These are phyloP conservation scores for Diglossa cyanea DNA, from an alignment of 2,797 vertebrate species.

Conservation along the genomic window DNA sequence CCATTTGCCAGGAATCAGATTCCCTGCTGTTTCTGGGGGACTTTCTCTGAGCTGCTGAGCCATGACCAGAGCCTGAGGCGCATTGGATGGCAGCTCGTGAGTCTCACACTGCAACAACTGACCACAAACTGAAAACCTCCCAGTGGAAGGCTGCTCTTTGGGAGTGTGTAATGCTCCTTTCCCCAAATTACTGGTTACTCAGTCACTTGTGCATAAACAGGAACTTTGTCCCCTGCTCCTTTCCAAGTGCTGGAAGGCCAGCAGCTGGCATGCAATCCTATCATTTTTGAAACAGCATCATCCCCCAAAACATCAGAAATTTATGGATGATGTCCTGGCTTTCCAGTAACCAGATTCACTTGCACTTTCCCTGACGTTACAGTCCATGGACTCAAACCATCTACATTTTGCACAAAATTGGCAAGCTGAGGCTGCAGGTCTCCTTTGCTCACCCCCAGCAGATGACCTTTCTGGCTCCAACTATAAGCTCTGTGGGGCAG, in stretches of 20 bases:
- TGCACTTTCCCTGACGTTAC: background rate
- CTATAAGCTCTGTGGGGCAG: background rate
- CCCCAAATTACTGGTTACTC: conserved; percentile 67
- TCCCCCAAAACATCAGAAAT: conserved; percentile 26
- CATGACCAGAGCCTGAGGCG: background rate
- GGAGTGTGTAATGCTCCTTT: conserved; percentile 59
- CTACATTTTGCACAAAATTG: background rate
- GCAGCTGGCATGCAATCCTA: conserved; percentile 58
- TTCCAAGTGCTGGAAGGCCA: conserved; percentile 57
- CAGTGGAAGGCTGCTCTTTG: conserved; percentile 60
- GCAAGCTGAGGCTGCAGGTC: background rate
- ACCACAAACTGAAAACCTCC: conserved; percentile 59
- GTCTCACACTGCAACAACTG: conserved; percentile 38
- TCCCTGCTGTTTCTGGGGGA: conserved; percentile 18
- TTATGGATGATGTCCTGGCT: background rate
- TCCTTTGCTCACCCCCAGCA: background rate
- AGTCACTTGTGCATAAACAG: conserved; percentile 68
- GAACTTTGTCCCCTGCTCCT: conserved; percentile 56
- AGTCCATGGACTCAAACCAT: background rate
- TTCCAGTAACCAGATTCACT: conserved; percentile 57
- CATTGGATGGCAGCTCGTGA: conserved; percentile 45
- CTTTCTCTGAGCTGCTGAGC: conserved; percentile 23
- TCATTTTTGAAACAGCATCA: conserved; percentile 56
- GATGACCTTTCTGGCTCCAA: background rate
- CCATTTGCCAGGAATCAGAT: conserved; percentile 7